A percentile compares a stretch with the other conserved stretches of the same genome.
Conservation (phyloP, 2,797 vertebrate genomes). For the Phylloscopus collybita region DNA sequence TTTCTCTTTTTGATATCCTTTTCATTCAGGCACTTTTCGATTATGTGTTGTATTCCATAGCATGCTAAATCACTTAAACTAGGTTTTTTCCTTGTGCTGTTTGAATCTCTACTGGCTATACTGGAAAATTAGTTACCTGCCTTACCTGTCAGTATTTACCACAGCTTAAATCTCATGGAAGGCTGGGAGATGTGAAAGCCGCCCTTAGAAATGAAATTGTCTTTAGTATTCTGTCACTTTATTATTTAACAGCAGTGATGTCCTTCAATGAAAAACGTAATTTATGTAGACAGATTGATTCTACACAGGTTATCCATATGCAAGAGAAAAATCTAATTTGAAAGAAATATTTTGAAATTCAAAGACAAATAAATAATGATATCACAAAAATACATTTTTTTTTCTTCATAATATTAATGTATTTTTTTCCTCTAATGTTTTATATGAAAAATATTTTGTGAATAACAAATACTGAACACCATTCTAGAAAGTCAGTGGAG, state of each 20-base stretch:
- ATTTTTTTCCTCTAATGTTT: background rate
- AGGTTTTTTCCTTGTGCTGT: background rate
- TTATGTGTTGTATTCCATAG: background rate
- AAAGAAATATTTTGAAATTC: background rate
- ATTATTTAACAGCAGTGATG: background rate
- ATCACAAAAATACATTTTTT: background rate
- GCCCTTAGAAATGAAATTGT: background rate
- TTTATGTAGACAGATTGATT: background rate
- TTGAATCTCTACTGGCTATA: background rate
- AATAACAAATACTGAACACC: background rate
- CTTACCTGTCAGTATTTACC: background rate
- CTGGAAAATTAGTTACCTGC: background rate
- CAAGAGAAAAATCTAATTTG: background rate
- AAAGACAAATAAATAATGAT: background rate
- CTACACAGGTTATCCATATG: background rate
- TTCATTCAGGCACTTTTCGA: background rate
- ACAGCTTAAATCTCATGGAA: background rate
- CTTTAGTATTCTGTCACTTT: background rate
- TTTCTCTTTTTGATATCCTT: background rate
- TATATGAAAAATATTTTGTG: background rate
- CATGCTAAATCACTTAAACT: background rate
- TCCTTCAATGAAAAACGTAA: background rate
- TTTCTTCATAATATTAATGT: background rate
- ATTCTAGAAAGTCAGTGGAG: background rate
- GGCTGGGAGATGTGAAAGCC: background rate